Evolutionary conservation across 2,888 invertebrate species (phyloP).

Genomic region (Nomada fucata): DNA sequence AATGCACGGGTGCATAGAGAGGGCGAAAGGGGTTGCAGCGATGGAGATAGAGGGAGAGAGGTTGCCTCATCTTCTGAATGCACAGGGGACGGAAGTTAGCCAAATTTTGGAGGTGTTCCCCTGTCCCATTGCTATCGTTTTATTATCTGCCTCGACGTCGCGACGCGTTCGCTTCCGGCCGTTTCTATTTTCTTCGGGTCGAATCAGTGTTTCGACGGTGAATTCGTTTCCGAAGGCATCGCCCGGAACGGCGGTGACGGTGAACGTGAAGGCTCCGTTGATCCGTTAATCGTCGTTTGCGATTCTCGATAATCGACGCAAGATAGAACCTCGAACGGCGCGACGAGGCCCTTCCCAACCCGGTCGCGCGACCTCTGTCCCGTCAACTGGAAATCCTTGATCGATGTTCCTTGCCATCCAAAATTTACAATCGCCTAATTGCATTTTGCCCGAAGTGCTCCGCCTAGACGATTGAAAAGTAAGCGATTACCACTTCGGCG

Average conservation of each 20-base stretch:
- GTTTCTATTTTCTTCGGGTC: not conserved
- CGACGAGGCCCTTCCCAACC: not conserved
- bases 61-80: constrained; percentile 42
- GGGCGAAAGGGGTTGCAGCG: not conserved
- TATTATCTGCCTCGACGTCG: not conserved
- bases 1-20: constrained; percentile 32
- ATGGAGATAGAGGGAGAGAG: constrained; percentile 1
- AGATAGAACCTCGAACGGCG: constrained; percentile 17
- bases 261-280: too few relatives aligned
- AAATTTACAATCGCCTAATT: constrained; percentile 25
- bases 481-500: constrained; percentile 43
- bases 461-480: constrained; percentile 18
- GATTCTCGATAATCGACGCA: constrained; percentile 27
- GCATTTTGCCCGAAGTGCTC: constrained; percentile 11
- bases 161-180: too few relatives aligned
- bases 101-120: constrained; percentile 31
- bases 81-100: constrained; percentile 32
- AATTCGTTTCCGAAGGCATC: too few relatives aligned
- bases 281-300: too few relatives aligned
- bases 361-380: too few relatives aligned
- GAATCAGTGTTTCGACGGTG: not conserved
- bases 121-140: not conserved
- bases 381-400: not conserved
- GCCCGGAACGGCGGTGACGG: too few relatives aligned
- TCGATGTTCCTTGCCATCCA: not conserved